Conservation (phyloP, 2,797 vertebrate species). For the Eremophila alpestris region DNA sequence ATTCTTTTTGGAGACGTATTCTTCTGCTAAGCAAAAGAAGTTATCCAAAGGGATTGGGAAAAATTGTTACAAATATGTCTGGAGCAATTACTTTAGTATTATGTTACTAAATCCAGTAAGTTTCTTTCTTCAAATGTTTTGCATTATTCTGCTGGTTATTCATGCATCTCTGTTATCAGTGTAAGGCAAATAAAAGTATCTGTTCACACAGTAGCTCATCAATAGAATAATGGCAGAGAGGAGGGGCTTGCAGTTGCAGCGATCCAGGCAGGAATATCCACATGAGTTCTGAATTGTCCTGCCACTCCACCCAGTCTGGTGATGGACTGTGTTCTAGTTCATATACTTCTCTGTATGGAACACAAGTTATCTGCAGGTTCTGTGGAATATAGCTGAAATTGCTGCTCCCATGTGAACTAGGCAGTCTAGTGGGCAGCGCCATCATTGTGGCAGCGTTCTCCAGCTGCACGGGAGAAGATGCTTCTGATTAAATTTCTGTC, state of each 20-base stretch:
- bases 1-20: not conserved
- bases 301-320: not conserved
- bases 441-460: not conserved
- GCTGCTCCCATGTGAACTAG: not conserved
- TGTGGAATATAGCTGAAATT: not conserved
- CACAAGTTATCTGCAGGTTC: not conserved
- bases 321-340: not conserved
- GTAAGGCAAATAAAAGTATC: not conserved
- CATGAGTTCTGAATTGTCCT: not conserved
- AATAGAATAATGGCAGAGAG: not conserved
- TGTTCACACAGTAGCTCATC: not conserved
- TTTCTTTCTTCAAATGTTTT: not conserved
- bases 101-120: not conserved
- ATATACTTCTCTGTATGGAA: not conserved
- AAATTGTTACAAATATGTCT: not conserved
- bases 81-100: not conserved
- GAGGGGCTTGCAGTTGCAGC: not conserved
- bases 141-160: not conserved
- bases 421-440: not conserved
- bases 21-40: not conserved
- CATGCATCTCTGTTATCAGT: not conserved
- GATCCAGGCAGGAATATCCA: not conserved
- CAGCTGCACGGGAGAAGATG: not conserved
- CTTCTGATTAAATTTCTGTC: not conserved
- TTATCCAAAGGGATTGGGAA: not conserved